These are phyloP conservation scores for Sesamia nonagrioides DNA, from an alignment of 1,140 invertebrate species.

Conservation along the genomic window DNA sequence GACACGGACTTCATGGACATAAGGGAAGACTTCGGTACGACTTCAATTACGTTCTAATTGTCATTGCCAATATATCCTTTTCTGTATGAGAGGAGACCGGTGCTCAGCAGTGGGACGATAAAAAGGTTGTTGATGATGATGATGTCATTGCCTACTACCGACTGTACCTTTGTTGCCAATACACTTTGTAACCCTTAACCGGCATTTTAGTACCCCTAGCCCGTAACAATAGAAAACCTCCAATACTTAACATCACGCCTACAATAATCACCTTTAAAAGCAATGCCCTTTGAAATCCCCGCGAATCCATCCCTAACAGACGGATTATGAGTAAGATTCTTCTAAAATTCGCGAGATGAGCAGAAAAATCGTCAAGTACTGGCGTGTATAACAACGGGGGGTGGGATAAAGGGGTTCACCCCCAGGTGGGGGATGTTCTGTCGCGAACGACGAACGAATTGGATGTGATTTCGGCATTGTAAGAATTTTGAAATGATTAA, in stretches of 20 bases:
- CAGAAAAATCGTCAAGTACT: conserved; percentile 46
- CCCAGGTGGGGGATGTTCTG: conserved; percentile 26
- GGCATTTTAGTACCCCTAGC: no score
- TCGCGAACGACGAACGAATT: conserved; percentile 37
- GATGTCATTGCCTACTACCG: no score
- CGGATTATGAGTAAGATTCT: conserved; percentile 38
- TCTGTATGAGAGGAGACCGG: no score
- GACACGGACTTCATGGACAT: no score
- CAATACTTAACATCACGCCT: neutral
- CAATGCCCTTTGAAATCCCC: conserved; percentile 18
- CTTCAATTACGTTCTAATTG: no score
- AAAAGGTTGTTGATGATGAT: no score
- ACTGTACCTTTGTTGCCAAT: no score
- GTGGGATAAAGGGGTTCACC: conserved; percentile 14
- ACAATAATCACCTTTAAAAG: conserved; percentile 30
- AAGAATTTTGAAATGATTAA: conserved; percentile 10
- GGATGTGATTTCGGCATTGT: conserved; percentile 31
- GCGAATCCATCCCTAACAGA: conserved; percentile 27
- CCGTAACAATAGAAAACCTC: conserved; percentile 1
- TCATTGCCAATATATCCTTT: neutral
- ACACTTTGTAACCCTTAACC: no score
- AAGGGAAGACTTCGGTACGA: no score
- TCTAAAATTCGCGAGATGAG: conserved; percentile 34
- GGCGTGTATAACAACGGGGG: conserved; percentile 38
- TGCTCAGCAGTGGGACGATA: no score